Evolutionary conservation across 1,140 invertebrate genomes (phyloP).

Genomic region (Scaptomyza montana): DNA sequence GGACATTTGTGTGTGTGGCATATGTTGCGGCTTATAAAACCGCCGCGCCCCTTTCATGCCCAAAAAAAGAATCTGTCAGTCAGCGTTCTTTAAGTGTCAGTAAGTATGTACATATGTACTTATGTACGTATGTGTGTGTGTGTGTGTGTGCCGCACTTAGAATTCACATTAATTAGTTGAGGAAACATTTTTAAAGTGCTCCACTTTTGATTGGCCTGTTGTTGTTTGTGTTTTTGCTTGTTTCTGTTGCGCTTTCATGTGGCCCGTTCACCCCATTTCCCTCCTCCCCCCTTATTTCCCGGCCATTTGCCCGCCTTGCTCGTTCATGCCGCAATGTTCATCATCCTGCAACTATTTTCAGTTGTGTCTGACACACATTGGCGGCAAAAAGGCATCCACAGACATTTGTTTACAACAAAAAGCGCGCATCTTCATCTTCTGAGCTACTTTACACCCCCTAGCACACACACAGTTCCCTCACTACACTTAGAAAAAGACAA

Average conservation of each 20-base stretch:
- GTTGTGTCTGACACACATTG: conserved; percentile 68
- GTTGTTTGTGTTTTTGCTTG: conserved; percentile 28
- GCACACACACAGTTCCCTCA: not conserved
- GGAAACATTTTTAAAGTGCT: conserved; percentile 69
- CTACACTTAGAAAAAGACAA: not conserved
- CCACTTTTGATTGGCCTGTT: conserved; percentile 42
- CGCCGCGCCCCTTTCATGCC: not conserved
- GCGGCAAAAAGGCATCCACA: conserved; percentile 24
- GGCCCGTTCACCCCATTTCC: conserved; percentile 23
- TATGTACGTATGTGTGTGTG: not conserved
- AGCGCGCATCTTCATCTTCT: conserved; percentile 1
- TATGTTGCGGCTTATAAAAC: conserved; percentile 29
- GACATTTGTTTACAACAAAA: conserved; percentile 35
- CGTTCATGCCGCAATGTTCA: conserved; percentile 9
- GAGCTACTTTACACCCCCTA: not conserved
- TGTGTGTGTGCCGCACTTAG: conserved; percentile 43
- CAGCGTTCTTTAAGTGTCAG: conserved; percentile 2
- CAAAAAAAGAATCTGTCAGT: conserved; percentile 17
- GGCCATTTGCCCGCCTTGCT: not conserved
- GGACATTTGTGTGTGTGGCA: not conserved
- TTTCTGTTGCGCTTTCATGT: conserved; percentile 56
- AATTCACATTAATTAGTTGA: conserved; percentile 64
- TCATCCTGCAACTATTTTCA: conserved; percentile 73
- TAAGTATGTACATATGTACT: not conserved
- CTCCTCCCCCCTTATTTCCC: not conserved